Conservation (phyloP, 2,797 vertebrate genomes). For the Oryzias dopingdopingensis region DNA sequence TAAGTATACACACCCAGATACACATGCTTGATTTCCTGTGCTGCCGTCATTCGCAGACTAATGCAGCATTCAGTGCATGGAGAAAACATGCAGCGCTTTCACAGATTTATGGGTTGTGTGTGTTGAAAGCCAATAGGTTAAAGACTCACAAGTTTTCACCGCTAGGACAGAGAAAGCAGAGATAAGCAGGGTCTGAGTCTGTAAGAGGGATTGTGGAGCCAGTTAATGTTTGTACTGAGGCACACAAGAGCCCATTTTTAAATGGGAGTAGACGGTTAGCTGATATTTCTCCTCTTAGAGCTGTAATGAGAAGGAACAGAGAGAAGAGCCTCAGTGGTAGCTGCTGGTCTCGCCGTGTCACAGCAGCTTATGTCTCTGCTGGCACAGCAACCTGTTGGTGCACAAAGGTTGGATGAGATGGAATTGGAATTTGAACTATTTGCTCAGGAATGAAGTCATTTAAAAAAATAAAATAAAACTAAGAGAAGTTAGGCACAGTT, state of each 20-base stretch:
- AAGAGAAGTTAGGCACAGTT: background rate
- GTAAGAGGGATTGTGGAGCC: background rate
- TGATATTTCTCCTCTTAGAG: slow-evolving; percentile 39
- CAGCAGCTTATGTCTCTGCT: slow-evolving; percentile 49
- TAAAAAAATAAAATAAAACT: background rate
- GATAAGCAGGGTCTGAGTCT: background rate
- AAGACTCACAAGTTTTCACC: slow-evolving; percentile 12
- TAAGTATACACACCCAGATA: slow-evolving; percentile 2
- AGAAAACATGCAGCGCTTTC: background rate
- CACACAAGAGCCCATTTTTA: slow-evolving; percentile 16
- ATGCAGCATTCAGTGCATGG: background rate
- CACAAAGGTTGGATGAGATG: slow-evolving; percentile 36
- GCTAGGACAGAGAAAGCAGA: slow-evolving; percentile 3
- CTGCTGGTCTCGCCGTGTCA: slow-evolving; percentile 50
- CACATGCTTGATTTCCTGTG: background rate
- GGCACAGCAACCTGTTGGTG: slow-evolving; percentile 53
- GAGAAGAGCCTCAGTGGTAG: slow-evolving; percentile 40
- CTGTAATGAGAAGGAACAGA: slow-evolving; percentile 56
- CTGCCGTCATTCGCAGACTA: slow-evolving; percentile 5
- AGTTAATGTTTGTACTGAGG: slow-evolving; percentile 5
- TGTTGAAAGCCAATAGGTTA: slow-evolving; percentile 3
- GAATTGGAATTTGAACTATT: background rate
- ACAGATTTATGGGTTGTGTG: slow-evolving; percentile 28
- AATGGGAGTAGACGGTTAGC: slow-evolving; percentile 32
- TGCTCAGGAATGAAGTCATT: slow-evolving; percentile 5